Evolutionary conservation across 2,888 invertebrate species (phyloP).

Genomic region (Himalopsyche kuldschensis): DNA sequence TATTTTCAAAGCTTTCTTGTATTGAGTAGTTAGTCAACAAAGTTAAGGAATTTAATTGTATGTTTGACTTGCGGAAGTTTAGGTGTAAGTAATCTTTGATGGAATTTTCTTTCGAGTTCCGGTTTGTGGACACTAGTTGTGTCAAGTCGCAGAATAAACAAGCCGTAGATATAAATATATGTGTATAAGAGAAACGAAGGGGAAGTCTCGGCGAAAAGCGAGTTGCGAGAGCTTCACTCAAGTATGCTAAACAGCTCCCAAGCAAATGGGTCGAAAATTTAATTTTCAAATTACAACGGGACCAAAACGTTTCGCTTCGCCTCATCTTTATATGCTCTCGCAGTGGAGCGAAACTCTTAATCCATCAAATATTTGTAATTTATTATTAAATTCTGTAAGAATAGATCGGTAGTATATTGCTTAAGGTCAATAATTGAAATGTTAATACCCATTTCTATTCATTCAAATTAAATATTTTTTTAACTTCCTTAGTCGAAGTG

Average conservation of each 20-base stretch:
- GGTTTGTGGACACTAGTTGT: neutral
- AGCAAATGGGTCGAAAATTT: slow-evolving; percentile 9
- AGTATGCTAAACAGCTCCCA: slow-evolving; percentile 11
- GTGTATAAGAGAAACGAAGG: neutral
- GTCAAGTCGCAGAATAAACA: neutral
- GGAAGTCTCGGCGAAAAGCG: neutral
- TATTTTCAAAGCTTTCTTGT: too few species aligned
- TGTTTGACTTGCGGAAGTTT: too few species aligned
- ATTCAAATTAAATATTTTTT: too few species aligned
- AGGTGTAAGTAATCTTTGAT: too few species aligned
- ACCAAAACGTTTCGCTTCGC: neutral
- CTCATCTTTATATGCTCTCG: neutral
- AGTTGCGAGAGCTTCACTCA: neutral
- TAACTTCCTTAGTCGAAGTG: too few species aligned
- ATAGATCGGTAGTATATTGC: too few species aligned
- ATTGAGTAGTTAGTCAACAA: too few species aligned
- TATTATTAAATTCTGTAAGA: too few species aligned
- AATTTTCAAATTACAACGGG: slow-evolving; percentile 3
- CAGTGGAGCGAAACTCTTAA: neutral
- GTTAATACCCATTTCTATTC: too few species aligned
- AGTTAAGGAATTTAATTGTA: too few species aligned
- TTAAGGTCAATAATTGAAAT: too few species aligned
- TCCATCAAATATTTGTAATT: too few species aligned
- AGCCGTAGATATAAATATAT: neutral
- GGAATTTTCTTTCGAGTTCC: neutral